A percentile compares a stretch with the other conserved stretches of the same genome.
phyloP scores from a whole-genome alignment of 2,888 invertebrate genomes.

The Plebejus melissa region DNA sequence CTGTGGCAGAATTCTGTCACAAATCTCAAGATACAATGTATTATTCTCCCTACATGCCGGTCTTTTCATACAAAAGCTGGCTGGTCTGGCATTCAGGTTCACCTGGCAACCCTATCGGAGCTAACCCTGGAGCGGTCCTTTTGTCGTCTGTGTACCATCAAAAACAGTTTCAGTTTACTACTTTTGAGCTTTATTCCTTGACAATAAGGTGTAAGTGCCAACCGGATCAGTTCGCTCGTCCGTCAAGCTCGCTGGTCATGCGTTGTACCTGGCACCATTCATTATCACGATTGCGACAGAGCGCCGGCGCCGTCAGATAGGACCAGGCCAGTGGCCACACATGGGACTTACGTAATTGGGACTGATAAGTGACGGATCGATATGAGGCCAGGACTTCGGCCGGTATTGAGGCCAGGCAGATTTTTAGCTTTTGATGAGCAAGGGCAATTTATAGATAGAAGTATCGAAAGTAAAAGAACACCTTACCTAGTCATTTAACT shows the following conservation, averaged over 20 bases:
- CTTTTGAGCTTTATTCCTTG: background rate
- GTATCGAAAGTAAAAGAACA: no score
- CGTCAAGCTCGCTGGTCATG: background rate
- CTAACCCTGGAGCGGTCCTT: background rate
- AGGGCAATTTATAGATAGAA: no score
- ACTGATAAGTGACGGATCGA: background rate
- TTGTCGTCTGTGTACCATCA: background rate
- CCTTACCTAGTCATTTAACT: no score
- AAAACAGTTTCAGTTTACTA: background rate
- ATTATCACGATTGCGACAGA: constrained; percentile 18
- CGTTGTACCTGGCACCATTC: constrained; percentile 27
- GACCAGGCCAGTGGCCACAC: background rate
- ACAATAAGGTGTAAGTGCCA: background rate
- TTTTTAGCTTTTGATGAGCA: no score
- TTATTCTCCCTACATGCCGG: background rate
- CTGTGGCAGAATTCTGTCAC: background rate
- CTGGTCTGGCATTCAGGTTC: background rate
- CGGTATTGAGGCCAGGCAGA: background rate
- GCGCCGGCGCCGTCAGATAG: constrained; percentile 10
- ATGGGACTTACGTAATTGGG: constrained; percentile 2
- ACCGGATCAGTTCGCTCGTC: background rate
- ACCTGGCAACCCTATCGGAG: background rate
- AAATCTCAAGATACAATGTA: no score
- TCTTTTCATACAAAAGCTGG: background rate
- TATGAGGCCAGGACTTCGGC: background rate